These are phyloP conservation scores for Perognathus longimembris DNA, from an alignment of 2,113 vertebrate genomes.

Conservation along the genomic window DNA sequence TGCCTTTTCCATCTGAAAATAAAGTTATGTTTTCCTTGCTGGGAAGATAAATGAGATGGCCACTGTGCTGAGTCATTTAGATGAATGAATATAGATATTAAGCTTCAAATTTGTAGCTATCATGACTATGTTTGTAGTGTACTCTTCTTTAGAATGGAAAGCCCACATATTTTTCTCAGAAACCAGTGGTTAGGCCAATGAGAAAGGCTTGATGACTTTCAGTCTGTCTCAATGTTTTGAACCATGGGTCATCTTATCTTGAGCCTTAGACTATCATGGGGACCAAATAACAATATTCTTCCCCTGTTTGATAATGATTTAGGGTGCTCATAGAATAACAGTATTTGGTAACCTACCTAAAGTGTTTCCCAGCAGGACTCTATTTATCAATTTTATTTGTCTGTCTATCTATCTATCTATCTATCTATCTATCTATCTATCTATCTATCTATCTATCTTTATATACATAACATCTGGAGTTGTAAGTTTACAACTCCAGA, in stretches of 20 bases:
- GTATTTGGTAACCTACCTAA: not conserved
- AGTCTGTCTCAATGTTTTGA: not conserved
- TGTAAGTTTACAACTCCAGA: too few species aligned
- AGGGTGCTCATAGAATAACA: not conserved
- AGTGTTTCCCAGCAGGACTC: not conserved
- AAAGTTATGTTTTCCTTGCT: constrained; percentile 6
- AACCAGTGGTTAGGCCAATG: not conserved
- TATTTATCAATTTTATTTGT: not conserved
- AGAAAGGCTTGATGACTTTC: not conserved
- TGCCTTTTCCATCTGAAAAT: not conserved
- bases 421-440: too few species aligned
- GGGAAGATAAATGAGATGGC: not conserved
- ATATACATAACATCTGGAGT: too few species aligned
- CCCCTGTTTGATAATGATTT: not conserved
- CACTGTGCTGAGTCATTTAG: not conserved
- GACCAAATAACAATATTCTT: not conserved
- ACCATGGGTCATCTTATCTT: not conserved
- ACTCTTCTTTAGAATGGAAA: not conserved
- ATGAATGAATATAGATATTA: not conserved
- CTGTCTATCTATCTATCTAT: not conserved
- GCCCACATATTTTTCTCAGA: not conserved
- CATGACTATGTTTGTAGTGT: not conserved
- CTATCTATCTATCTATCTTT: not conserved
- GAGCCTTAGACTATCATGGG: not conserved
- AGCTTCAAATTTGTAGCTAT: not conserved